Evolutionary conservation across 1,140 invertebrate genomes (phyloP).

Genomic region (Copidosoma floridanum): DNA sequence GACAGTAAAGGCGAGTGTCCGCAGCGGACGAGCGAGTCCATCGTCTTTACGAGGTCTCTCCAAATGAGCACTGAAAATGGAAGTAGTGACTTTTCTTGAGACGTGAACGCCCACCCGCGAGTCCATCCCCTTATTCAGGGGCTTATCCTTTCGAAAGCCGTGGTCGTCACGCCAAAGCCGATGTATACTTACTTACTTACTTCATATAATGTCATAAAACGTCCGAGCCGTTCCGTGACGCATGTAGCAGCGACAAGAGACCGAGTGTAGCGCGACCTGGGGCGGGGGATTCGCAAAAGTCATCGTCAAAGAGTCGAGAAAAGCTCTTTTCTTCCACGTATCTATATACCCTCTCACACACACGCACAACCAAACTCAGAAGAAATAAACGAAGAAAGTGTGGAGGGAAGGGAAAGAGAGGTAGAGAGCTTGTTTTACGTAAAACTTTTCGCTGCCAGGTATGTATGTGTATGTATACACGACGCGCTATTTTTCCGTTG

Average conservation of each 20-base stretch:
- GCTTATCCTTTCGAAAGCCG: slow-evolving; percentile 5
- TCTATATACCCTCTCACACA: no score
- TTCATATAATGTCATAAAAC: slow-evolving; percentile 5
- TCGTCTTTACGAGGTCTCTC: slow-evolving; percentile 13
- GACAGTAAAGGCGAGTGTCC: background rate
- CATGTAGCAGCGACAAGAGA: no score
- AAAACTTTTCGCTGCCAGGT: no score
- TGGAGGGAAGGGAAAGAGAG: no score
- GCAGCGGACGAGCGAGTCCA: background rate
- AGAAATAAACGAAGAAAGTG: no score
- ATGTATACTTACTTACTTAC: slow-evolving; percentile 7
- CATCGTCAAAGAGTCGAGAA: background rate
- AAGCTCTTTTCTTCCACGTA: slow-evolving; percentile 3
- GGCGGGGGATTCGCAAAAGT: background rate
- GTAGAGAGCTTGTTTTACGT: no score
- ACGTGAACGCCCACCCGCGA: background rate
- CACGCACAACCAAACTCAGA: no score
- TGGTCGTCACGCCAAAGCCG: background rate
- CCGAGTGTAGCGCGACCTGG: background rate
- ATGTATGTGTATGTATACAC: background rate
- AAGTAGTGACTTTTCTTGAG: slow-evolving; percentile 1
- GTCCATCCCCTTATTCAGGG: no score
- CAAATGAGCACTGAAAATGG: slow-evolving; percentile 21
- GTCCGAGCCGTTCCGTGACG: no score
- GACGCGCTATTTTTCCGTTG: no score